These are phyloP conservation scores for Macroglossus sobrinus DNA, from an alignment of 2,113 vertebrate species.

Conservation along the genomic window DNA sequence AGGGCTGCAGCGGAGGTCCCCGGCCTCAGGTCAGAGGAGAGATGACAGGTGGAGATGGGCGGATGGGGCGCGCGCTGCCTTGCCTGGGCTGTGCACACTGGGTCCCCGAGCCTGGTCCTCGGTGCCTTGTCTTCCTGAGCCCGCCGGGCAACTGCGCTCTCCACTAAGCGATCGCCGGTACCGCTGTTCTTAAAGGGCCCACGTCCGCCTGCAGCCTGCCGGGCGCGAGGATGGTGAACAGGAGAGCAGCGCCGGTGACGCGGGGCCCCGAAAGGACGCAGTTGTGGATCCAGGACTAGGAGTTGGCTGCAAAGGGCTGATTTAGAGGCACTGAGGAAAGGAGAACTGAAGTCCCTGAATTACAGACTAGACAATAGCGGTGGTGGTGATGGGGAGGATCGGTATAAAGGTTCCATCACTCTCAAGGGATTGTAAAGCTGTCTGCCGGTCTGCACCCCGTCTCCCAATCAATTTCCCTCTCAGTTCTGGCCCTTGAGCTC, in stretches of 20 bases:
- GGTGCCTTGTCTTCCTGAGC: constrained; percentile 12
- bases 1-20: not conserved
- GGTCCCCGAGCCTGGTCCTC: not conserved
- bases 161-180: not conserved
- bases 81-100: not conserved
- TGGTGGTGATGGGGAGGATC: too few species aligned
- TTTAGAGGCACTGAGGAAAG: not conserved
- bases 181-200: constrained; percentile 74
- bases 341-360: not conserved
- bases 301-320: not conserved
- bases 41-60: not conserved
- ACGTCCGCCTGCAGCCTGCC: not conserved
- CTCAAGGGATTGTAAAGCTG: not conserved
- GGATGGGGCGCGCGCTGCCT: not conserved
- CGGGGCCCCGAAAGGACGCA: not conserved
- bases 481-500: not conserved
- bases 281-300: not conserved
- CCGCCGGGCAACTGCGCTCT: constrained; percentile 26
- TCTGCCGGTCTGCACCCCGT: not conserved
- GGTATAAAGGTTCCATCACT: not conserved
- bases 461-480: not conserved
- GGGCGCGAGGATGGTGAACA: not conserved
- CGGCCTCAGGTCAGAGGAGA: not conserved
- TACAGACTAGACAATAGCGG: not conserved
- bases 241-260: not conserved